Evolutionary conservation across 2,797 vertebrate genomes (phyloP), one percentile per base, ranked within the genome.

Genomic region (Acropternis orthonyx): DNA sequence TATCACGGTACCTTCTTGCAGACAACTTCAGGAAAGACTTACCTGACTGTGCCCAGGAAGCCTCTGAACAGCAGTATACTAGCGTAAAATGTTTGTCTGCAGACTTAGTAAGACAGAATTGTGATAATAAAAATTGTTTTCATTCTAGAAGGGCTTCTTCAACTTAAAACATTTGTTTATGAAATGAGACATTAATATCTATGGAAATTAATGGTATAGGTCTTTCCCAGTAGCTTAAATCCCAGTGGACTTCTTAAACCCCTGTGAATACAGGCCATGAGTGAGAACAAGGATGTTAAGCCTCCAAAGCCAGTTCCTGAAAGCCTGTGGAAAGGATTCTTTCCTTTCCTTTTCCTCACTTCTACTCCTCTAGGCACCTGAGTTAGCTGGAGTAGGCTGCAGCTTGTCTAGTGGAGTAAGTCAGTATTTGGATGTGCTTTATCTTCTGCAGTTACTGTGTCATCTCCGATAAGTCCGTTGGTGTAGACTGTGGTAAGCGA

Each of bases 401-500:
- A 63, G 52, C 30, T 80, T 74, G 44, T 54, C 52, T 49, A 27
- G 36, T 49, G 55, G 52, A 74, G 52, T 67, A 69, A 24, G 26
- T 55, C 51, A 2, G 58, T 72, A 14, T 93, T 78, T 76, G 80
- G 32, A 63, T 77, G 44, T 81, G 67, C 79, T 91, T 90, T 76
- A 56, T 93, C 73, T 94, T 63, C 55, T 76, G 85, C 79, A 81
- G 52, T 76, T 92, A 32, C 48, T 21, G 9, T 88, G 58, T 65
- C 49, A 48, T 49, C 76, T 85, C 72, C 0, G 1, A 10, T 74
- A 79, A 67, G 34, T 87, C 65, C 27, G 24, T 46, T 71, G 63
- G 55, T 63, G 65, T 69, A 83, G 51, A 62, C 73, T 46, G 44
- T 49, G 76, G 56, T 65, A 82, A 77, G 56, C 34, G 80, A 69